Percentiles rank a stretch among this genome's conserved stretches.
These are phyloP conservation scores for Zygaena filipendulae DNA, from an alignment of 2,888 invertebrate species.

Conservation along the genomic window DNA sequence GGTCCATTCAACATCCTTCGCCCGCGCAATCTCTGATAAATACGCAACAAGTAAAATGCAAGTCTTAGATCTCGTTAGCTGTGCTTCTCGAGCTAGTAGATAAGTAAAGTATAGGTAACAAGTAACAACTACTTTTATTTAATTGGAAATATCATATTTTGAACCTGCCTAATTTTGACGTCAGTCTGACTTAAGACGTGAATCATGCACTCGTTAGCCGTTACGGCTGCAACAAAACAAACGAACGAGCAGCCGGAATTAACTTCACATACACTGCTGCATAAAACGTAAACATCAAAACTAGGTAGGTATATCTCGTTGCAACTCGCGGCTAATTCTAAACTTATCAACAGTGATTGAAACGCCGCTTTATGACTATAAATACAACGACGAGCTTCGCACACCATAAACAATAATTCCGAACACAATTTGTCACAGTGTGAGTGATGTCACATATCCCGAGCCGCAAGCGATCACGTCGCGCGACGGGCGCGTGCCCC, in stretches of 20 bases:
- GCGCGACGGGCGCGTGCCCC: conserved; percentile 32
- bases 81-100: background rate
- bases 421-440: conserved; percentile 43
- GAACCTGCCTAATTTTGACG: too few relatives aligned
- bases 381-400: conserved; percentile 39
- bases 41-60: conserved; percentile 31
- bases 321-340: conserved; percentile 32
- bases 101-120: conserved; percentile 1
- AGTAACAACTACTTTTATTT: too few relatives aligned
- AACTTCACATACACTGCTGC: conserved; percentile 40
- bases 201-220: conserved; percentile 42
- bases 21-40: conserved; percentile 9
- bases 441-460: conserved; percentile 12
- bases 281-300: conserved; percentile 47
- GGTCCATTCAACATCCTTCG: conserved; percentile 22
- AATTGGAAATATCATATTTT: too few relatives aligned
- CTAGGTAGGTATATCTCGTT: conserved; percentile 28
- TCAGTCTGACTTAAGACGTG: conserved; percentile 28
- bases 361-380: conserved; percentile 36
- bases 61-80: conserved; percentile 14
- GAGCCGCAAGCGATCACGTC: conserved; percentile 22
- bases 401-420: conserved; percentile 49
- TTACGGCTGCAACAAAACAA: conserved; percentile 57
- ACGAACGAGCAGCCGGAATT: conserved; percentile 28
- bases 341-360: conserved; percentile 1